phyloP scores from a whole-genome alignment of 2,888 invertebrate species.

The Heteromyza rotundicornis region DNA sequence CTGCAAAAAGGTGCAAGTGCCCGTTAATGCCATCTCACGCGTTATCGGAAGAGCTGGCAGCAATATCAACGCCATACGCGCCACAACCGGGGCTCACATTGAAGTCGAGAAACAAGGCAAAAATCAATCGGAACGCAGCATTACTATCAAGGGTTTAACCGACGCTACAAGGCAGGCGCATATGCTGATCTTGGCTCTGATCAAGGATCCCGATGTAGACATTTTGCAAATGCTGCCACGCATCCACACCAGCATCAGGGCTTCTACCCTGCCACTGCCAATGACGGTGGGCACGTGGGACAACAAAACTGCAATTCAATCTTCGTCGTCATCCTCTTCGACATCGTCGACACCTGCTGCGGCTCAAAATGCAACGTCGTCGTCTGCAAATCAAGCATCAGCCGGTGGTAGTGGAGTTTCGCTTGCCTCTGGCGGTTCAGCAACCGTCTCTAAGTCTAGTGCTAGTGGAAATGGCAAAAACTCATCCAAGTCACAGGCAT shows the following conservation, averaged over 20 bases:
- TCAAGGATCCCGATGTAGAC: constrained; percentile 95
- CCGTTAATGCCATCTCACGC: constrained; percentile 92
- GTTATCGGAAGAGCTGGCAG: constrained; percentile 97
- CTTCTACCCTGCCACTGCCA: constrained; percentile 25
- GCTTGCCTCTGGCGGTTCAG: constrained; percentile 23
- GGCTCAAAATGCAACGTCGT: neutral
- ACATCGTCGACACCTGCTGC: constrained; percentile 42
- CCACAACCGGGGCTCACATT: constrained; percentile 96
- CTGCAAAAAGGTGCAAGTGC: constrained; percentile 92
- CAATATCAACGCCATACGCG: constrained; percentile 97
- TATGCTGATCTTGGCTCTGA: constrained; percentile 85
- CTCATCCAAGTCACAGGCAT: constrained; percentile 32
- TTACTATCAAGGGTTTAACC: constrained; percentile 92
- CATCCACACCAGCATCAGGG: constrained; percentile 58
- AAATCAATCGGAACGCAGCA: constrained; percentile 90
- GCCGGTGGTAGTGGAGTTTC: constrained; percentile 43
- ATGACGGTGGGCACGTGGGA: constrained; percentile 60
- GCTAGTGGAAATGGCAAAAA: constrained; percentile 27
- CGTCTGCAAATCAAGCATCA: constrained; percentile 6
- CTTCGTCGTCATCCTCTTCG: constrained; percentile 47
- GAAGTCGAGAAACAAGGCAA: constrained; percentile 98
- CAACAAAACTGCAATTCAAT: constrained; percentile 52
- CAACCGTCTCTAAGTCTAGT: constrained; percentile 28
- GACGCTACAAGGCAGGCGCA: constrained; percentile 94
- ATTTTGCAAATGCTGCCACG: constrained; percentile 82